These are phyloP conservation scores for Clostera curtula DNA, from an alignment of 2,888 invertebrate genomes.

Conservation along the genomic window DNA sequence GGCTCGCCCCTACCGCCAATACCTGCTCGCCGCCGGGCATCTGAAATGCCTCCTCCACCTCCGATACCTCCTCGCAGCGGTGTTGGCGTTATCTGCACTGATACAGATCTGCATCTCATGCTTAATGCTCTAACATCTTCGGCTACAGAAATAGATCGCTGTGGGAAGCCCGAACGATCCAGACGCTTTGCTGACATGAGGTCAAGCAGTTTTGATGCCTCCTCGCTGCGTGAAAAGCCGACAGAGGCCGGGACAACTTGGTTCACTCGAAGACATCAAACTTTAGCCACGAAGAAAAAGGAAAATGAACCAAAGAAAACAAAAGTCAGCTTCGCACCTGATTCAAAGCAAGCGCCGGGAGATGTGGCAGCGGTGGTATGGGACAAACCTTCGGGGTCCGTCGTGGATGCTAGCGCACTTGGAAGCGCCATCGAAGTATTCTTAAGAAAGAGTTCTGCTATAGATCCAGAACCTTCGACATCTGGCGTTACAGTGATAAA, in stretches of 20 bases:
- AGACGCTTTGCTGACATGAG: conserved; percentile 80
- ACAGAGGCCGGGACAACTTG: conserved; percentile 77
- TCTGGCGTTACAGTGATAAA: conserved; percentile 35
- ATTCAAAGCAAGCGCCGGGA: conserved; percentile 73
- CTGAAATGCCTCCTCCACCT: conserved; percentile 80
- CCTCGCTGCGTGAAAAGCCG: conserved; percentile 76
- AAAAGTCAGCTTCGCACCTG: conserved; percentile 77
- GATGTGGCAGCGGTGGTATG: conserved; percentile 79
- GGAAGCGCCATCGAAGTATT: conserved; percentile 91
- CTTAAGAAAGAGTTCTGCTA: conserved; percentile 75
- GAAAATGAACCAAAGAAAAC: conserved; percentile 64
- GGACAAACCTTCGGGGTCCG: conserved; percentile 85
- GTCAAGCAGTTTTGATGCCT: conserved; percentile 90
- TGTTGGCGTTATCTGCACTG: conserved; percentile 85
- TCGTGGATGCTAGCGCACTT: conserved; percentile 86
- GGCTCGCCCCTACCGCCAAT: conserved; percentile 76
- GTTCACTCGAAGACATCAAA: conserved; percentile 87
- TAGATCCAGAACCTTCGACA: conserved; percentile 54
- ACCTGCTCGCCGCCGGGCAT: conserved; percentile 79
- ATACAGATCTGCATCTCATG: conserved; percentile 86
- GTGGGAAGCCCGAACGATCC: conserved; percentile 76
- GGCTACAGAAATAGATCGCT: conserved; percentile 85
- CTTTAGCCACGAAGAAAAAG: conserved; percentile 79
- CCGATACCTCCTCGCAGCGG: conserved; percentile 56
- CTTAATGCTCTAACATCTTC: conserved; percentile 86